Conservation (phyloP, 2,888 invertebrate species). For the Lymantria monacha region DNA sequence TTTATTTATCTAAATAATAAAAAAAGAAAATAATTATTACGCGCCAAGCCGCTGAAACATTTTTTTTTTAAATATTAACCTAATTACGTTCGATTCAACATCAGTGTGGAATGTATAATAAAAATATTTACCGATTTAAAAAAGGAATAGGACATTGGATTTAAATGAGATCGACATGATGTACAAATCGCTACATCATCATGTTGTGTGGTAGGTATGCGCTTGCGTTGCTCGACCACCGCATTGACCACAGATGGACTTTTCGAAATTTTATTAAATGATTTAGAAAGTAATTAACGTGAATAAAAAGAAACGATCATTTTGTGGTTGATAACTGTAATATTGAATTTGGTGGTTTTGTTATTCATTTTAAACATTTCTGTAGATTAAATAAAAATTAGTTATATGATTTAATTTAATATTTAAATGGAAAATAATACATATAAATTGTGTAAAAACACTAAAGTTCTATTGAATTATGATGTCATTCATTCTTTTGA, state of each 20-base stretch:
- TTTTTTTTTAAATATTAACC: constrained; percentile 42
- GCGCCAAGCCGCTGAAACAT: constrained; percentile 21
- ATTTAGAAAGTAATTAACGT: constrained; percentile 43
- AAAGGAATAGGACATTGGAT: constrained; percentile 48
- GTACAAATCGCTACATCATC: constrained; percentile 62
- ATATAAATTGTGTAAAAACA: no score
- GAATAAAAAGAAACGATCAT: constrained; percentile 19
- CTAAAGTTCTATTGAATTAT: no score
- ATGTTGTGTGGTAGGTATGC: constrained; percentile 51
- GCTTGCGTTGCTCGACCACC: constrained; percentile 33
- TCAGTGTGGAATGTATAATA: constrained; percentile 51
- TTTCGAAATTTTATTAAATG: constrained; percentile 59
- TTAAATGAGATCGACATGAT: constrained; percentile 54
- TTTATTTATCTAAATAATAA: constrained; percentile 10
- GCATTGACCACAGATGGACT: constrained; percentile 48
- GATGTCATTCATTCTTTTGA: no score
- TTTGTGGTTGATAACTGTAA: constrained; percentile 24
- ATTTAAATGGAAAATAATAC: no score
- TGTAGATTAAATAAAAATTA: no score
- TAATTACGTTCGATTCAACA: constrained; percentile 54
- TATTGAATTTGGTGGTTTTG: constrained; percentile 12
- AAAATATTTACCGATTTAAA: constrained; percentile 62
- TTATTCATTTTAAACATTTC: constrained; percentile 1
- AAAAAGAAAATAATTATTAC: constrained; percentile 17
- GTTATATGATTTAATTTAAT: no score